These are phyloP conservation scores for Tinea pellionella DNA, from an alignment of 2,888 invertebrate species.

Conservation along the genomic window DNA sequence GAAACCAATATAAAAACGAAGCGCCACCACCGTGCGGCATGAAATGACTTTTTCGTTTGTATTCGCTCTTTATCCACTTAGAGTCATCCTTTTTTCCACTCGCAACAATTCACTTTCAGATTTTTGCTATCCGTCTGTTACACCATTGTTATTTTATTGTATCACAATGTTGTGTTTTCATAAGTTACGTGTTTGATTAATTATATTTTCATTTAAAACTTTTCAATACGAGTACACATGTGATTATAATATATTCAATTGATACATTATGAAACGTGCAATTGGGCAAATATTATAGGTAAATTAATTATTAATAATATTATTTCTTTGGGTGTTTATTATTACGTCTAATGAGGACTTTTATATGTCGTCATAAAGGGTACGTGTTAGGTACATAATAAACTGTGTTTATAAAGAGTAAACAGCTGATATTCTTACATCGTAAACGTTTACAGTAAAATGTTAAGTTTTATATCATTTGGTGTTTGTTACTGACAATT, in stretches of 20 bases:
- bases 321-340: no score
- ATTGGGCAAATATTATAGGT: no score
- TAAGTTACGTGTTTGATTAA: background rate
- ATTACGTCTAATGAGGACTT: no score
- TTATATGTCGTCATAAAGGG: no score
- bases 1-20: constrained; percentile 20
- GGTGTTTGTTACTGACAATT: constrained; percentile 7
- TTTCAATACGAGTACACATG: no score
- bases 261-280: no score
- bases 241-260: no score
- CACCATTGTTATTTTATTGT: constrained; percentile 13
- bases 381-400: background rate
- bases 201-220: no score
- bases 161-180: background rate
- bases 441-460: constrained; percentile 2
- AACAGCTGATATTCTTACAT: background rate
- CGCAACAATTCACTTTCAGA: constrained; percentile 67
- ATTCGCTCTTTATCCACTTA: constrained; percentile 68
- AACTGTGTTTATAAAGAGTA: background rate
- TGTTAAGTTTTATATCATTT: background rate
- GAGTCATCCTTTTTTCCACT: constrained; percentile 65
- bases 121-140: constrained; percentile 40
- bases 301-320: no score
- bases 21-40: constrained; percentile 59
- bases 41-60: constrained; percentile 69